These are phyloP conservation scores for Eristalis pertinax DNA, from an alignment of 2,888 invertebrate species.

Conservation along the genomic window DNA sequence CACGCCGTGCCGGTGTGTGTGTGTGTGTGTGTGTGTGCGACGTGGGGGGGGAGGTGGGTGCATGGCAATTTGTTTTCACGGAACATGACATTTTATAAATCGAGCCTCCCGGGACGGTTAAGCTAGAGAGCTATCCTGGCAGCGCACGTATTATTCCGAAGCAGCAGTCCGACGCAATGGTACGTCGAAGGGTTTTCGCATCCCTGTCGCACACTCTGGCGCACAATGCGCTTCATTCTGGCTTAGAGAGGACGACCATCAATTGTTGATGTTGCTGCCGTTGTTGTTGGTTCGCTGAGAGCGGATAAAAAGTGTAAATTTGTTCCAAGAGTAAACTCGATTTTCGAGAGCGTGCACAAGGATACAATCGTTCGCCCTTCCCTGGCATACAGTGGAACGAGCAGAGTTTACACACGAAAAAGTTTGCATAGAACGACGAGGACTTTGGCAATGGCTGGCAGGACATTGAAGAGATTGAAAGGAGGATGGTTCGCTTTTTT, in stretches of 20 bases:
- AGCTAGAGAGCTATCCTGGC: conserved; percentile 48
- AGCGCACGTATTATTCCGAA: conserved; percentile 2
- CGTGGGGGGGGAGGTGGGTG: not conserved
- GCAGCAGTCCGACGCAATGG: conserved; percentile 27
- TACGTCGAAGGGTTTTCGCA: conserved; percentile 22
- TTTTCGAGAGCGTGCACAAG: conserved; percentile 66
- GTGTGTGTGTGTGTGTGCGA: not conserved
- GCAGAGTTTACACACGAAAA: conserved; percentile 56
- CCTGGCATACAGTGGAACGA: conserved; percentile 9
- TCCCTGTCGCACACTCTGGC: conserved; percentile 4
- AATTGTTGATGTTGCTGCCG: conserved; percentile 4
- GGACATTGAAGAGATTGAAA: conserved; percentile 48
- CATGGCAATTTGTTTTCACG: conserved; percentile 67
- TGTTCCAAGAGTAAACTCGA: conserved; percentile 65
- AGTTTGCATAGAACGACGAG: conserved; percentile 32
- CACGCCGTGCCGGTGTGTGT: not conserved
- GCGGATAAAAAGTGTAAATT: conserved; percentile 52
- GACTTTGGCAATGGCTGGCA: conserved; percentile 55
- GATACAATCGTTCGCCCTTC: conserved; percentile 30
- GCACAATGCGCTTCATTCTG: conserved; percentile 37
- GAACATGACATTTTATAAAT: conserved; percentile 72
- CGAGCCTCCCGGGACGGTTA: conserved; percentile 66
- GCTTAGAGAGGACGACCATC: conserved; percentile 21
- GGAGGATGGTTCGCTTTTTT: conserved; percentile 3
- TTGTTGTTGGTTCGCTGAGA: not conserved